A percentile compares a stretch with the other conserved stretches of the same genome.
Evolutionary conservation across 2,888 invertebrate species (phyloP).

Genomic region (Stenchaetothrips biformis): DNA sequence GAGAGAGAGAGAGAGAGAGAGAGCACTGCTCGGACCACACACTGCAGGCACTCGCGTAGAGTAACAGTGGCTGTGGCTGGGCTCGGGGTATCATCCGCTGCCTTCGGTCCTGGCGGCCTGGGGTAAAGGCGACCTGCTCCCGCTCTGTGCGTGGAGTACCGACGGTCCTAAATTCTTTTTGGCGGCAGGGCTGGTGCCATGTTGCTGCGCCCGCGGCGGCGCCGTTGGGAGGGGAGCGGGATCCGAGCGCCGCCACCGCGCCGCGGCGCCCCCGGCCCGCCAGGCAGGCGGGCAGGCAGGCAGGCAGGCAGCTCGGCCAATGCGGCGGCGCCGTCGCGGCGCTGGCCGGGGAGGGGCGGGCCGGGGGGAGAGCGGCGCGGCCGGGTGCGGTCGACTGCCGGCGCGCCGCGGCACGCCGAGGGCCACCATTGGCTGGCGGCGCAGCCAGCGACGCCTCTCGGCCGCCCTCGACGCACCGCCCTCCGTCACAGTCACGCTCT

Average conservation of each 20-base stretch:
- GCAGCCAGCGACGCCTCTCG: neutral
- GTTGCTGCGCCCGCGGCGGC: neutral
- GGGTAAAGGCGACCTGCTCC: too few species aligned
- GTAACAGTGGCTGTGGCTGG: too few species aligned
- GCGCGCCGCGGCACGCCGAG: too few species aligned
- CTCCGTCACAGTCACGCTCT: neutral
- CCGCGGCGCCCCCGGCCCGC: neutral
- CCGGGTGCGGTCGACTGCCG: neutral
- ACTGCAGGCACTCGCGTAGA: too few species aligned
- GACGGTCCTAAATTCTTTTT: too few species aligned
- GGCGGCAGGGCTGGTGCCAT: too few species aligned
- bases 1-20: constrained; percentile 26
- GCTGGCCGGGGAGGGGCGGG: neutral
- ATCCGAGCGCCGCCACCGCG: neutral
- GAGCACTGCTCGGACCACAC: too few species aligned
- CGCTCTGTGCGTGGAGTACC: too few species aligned
- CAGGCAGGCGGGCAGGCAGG: constrained; percentile 23
- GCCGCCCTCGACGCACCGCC: neutral
- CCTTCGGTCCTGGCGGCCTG: too few species aligned
- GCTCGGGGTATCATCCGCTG: too few species aligned
- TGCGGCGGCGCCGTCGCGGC: constrained; percentile 29
- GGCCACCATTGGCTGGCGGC: neutral
- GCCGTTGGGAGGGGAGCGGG: neutral
- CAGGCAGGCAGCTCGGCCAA: neutral
- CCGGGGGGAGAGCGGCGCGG: neutral